A percentile compares a stretch with the other conserved stretches of the same genome.
Evolutionary conservation across 2,113 vertebrate species (phyloP).

Genomic region (Vimba vimba): DNA sequence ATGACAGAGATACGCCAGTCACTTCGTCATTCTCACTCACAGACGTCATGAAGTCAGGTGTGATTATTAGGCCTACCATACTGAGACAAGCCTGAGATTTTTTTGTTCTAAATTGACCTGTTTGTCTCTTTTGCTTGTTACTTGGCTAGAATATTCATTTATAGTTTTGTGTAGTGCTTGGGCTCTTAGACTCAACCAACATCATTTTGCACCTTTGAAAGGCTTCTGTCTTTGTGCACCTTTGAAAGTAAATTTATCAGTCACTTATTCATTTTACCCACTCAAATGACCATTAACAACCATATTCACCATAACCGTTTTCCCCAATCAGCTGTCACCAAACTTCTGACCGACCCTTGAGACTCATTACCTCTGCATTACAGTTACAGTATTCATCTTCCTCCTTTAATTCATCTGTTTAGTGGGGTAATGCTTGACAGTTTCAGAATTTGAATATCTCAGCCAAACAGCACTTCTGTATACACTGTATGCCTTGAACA

Average conservation of each 20-base stretch:
- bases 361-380: neutral
- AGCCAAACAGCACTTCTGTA: neutral
- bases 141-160: neutral
- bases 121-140: neutral
- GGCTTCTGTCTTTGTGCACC: no score
- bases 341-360: neutral
- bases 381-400: neutral
- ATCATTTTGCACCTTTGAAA: neutral
- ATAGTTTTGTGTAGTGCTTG: neutral
- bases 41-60: neutral
- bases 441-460: neutral
- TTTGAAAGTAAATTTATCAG: neutral
- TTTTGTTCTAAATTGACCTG: no score
- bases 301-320: neutral
- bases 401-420: conserved; percentile 22
- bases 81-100: neutral
- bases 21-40: neutral
- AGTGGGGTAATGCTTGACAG: neutral
- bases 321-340: conserved; percentile 4
- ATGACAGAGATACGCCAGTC: neutral
- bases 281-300: neutral
- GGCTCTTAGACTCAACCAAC: neutral
- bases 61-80: neutral
- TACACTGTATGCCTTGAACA: neutral
- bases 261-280: neutral